Base-by-base conservation (phyloP, 2,797 vertebrate species). In the Lepilemur septentrionalis region DNA sequence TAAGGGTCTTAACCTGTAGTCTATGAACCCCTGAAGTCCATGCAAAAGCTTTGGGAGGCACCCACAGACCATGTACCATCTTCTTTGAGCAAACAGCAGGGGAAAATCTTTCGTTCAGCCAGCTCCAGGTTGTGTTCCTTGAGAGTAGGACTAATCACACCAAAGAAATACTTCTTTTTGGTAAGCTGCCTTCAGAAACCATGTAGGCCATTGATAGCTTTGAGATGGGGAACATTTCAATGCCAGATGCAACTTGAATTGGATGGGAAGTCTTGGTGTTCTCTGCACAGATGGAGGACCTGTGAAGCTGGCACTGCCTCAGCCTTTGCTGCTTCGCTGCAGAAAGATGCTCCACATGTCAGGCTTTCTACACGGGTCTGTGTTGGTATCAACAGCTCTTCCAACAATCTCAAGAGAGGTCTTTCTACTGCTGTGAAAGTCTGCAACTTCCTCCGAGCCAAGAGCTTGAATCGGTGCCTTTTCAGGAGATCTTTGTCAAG, bases 261-360 rank as follows among this genome's bases (percentile, higher is more conserved):
- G 93, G 91, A 93, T 59, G 96, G 76, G 63, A 94, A 72, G 41
- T 80, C 89, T 97, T 48, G 80, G 93, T 76, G 46, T 94, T 97
- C 76, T 96, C 96, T 95, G 97, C 93, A 95, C 97, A 97, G 94
- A 97, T 96, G 97, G 97, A 91, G 70, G 72, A 91, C 91, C 82
- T 30, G 59, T 70, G 93, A 95, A 70, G 41, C 7, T 98, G 96
- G 96, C 96, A 59, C 41, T 28, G 43, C 28, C 69, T 89, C 90
- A 87, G 93, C 83, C 78, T 93, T 92, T 80, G 67, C 94, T 94
- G 75, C 80, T 91, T 95, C 69, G 32, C 96, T 69, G 30, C 65
- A 46, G 93, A 96, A 92, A 91, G 97, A 95, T 65, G 79, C 82
- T 93, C 65, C 57, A 28, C 93, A 72, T 95, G 95, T 93, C 96